Conservation (phyloP, 2,888 invertebrate genomes). For the Neoaliturus tenellus region DNA sequence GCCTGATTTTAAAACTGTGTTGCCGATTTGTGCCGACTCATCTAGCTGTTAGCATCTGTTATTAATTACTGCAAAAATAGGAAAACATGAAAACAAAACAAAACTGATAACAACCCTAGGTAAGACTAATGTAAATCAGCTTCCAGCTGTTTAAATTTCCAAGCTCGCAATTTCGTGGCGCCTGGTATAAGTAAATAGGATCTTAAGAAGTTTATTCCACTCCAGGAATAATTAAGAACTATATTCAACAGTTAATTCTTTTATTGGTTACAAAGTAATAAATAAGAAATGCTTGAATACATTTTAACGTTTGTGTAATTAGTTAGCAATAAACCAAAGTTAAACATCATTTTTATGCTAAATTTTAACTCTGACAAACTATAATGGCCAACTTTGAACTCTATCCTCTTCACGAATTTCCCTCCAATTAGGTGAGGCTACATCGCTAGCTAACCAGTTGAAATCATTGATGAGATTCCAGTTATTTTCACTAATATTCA, state of each 20-base stretch:
- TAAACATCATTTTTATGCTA: constrained; percentile 67
- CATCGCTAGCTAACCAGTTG: constrained; percentile 93
- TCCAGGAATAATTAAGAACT: not conserved
- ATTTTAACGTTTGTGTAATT: not conserved
- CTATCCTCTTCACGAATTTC: constrained; percentile 63
- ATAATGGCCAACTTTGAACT: constrained; percentile 49
- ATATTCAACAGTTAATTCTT: not conserved
- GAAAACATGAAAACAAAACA: too few relatives aligned
- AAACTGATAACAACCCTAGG: too few relatives aligned
- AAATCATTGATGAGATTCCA: constrained; percentile 96
- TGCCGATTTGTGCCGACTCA: too few relatives aligned
- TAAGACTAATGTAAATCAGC: too few relatives aligned
- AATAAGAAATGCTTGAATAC: not conserved
- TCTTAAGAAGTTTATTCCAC: too few relatives aligned
- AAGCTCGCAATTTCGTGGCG: too few relatives aligned
- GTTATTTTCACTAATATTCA: constrained; percentile 85
- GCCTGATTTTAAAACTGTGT: too few relatives aligned
- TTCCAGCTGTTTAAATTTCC: too few relatives aligned
- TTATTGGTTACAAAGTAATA: not conserved
- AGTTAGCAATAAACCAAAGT: not conserved
- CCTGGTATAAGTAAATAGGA: too few relatives aligned
- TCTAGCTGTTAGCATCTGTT: too few relatives aligned
- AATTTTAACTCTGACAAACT: not conserved
- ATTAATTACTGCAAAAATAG: too few relatives aligned
- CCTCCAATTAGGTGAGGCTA: constrained; percentile 90